Conservation (phyloP, 2,888 invertebrate species). For the Cerceris ruficornis region DNA sequence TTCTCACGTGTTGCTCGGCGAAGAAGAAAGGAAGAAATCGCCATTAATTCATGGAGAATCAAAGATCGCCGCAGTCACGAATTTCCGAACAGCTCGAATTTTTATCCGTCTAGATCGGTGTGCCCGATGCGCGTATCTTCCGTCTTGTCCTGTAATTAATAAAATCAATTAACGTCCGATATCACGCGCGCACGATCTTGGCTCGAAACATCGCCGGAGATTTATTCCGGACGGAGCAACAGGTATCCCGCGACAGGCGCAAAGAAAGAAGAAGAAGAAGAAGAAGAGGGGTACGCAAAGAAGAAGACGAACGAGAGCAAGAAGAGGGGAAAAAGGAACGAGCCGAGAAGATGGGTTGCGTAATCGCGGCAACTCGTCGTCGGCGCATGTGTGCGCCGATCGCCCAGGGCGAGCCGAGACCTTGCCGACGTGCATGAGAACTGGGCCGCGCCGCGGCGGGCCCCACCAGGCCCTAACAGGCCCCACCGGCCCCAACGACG, state of each 20-base stretch:
- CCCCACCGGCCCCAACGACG: constrained; percentile 11
- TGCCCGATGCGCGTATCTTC: constrained; percentile 8
- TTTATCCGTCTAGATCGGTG: background rate
- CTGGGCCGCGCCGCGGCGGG: constrained; percentile 74
- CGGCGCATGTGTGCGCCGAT: constrained; percentile 69
- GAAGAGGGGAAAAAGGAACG: constrained; percentile 52
- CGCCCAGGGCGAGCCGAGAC: constrained; percentile 76
- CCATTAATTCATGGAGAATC: background rate
- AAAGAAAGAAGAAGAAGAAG: constrained; percentile 13
- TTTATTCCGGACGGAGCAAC: constrained; percentile 24
- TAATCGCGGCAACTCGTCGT: constrained; percentile 71
- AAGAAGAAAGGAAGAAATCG: background rate
- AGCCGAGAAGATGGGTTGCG: constrained; percentile 68
- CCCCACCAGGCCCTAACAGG: constrained; percentile 13
- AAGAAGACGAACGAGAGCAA: constrained; percentile 29
- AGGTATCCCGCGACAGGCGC: no score
- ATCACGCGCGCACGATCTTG: constrained; percentile 29
- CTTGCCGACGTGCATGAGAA: constrained; percentile 79
- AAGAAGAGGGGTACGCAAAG: constrained; percentile 7
- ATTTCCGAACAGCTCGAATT: background rate
- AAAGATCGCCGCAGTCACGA: background rate
- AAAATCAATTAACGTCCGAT: constrained; percentile 44
- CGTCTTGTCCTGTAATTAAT: constrained; percentile 40
- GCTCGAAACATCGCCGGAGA: constrained; percentile 15
- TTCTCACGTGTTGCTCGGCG: background rate